Percentiles rank a stretch among this genome's conserved stretches.
Evolutionary conservation across 2,888 invertebrate genomes (phyloP).

Genomic region (Drosophila fungiperda): DNA sequence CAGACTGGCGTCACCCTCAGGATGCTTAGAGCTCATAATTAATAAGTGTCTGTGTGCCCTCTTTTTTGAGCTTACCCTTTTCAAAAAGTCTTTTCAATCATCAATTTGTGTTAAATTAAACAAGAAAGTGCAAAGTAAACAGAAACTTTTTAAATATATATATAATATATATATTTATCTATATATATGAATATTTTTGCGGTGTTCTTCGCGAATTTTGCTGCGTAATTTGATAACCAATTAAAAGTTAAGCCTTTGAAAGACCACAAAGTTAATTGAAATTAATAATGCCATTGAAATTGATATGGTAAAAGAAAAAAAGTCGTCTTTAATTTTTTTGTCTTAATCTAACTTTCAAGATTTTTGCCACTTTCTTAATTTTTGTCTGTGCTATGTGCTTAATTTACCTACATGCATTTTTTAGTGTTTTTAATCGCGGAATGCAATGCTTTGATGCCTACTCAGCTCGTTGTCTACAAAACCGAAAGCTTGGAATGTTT

Average conservation of each 20-base stretch:
- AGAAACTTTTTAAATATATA: constrained; percentile 9
- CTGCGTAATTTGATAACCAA: constrained; percentile 37
- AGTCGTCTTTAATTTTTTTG: not conserved
- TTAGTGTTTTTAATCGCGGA: constrained; percentile 83
- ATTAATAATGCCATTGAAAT: not conserved
- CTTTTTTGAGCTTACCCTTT: not conserved
- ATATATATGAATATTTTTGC: not conserved
- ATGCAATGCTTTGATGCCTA: constrained; percentile 84
- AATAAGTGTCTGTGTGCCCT: constrained; percentile 12
- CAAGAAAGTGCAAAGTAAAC: constrained; percentile 10
- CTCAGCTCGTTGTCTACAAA: constrained; percentile 80
- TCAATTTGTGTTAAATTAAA: not conserved
- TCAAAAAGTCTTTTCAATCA: constrained; percentile 6
- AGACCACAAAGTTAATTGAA: not conserved
- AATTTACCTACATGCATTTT: constrained; percentile 1
- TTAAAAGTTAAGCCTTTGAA: constrained; percentile 25
- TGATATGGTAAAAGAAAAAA: not conserved
- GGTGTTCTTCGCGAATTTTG: not conserved
- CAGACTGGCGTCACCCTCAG: not conserved
- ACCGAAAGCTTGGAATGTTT: constrained; percentile 75
- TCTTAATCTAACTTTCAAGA: not conserved
- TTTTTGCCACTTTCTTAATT: not conserved
- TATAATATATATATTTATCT: not conserved
- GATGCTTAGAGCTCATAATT: constrained; percentile 31
- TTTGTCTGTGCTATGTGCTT: not conserved